Evolutionary conservation across 2,797 vertebrate genomes (phyloP).

Genomic region (Calcarius lapponicus): DNA sequence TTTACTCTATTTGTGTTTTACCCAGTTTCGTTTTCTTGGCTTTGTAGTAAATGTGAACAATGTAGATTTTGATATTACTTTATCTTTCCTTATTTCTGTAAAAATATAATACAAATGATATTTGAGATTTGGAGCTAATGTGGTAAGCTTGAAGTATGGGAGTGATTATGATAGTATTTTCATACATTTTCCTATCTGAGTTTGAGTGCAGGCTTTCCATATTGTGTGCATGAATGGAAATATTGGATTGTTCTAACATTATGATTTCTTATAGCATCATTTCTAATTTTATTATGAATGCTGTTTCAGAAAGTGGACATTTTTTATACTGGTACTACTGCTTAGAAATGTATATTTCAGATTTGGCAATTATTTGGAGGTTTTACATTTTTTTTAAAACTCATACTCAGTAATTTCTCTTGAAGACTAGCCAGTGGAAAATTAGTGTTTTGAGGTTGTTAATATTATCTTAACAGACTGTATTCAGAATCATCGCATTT

Average conservation of each 20-base stretch:
- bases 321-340: background rate
- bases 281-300: background rate
- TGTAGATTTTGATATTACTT: conserved; percentile 53
- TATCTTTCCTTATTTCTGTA: background rate
- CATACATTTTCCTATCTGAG: background rate
- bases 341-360: background rate
- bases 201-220: background rate
- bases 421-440: background rate
- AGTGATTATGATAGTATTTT: background rate
- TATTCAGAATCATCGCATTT: background rate
- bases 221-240: background rate
- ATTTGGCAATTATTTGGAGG: background rate
- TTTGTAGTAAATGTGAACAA: conserved; percentile 62
- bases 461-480: background rate
- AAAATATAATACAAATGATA: background rate
- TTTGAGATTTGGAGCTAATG: background rate
- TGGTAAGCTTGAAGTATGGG: background rate
- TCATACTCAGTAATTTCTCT: background rate
- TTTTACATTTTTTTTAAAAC: background rate
- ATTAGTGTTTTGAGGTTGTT: background rate
- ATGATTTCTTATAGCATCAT: background rate
- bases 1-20: background rate
- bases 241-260: background rate
- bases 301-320: background rate
- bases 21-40: background rate